These are phyloP conservation scores for Glaucopsyche alexis DNA, from an alignment of 2,888 invertebrate species.

Conservation along the genomic window DNA sequence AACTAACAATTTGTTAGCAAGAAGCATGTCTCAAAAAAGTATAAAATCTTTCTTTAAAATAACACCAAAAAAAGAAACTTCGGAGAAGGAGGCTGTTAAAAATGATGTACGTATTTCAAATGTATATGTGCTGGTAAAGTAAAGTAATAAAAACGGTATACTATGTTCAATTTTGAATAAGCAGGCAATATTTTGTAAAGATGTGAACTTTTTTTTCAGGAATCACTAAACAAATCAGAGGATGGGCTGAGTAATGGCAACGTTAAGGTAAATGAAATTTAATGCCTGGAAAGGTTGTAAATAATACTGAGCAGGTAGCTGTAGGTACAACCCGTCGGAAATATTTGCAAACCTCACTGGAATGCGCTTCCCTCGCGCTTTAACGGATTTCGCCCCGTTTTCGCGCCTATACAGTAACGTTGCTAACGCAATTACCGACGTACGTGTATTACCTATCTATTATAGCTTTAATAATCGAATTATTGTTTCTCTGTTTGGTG, in stretches of 20 bases:
- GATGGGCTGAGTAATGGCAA: conserved; percentile 1
- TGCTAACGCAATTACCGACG: too few species aligned
- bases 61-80: conserved; percentile 54
- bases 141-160: background rate
- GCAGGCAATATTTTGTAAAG: background rate
- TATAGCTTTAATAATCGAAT: too few species aligned
- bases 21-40: conserved; percentile 68
- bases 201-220: background rate
- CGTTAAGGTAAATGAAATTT: background rate
- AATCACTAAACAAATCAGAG: background rate
- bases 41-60: conserved; percentile 71
- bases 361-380: too few species aligned
- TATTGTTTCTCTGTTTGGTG: too few species aligned
- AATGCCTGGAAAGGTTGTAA: too few species aligned
- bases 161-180: too few species aligned
- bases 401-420: too few species aligned
- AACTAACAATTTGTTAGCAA: conserved; percentile 30
- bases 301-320: too few species aligned
- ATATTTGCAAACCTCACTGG: too few species aligned
- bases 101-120: conserved; percentile 33
- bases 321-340: too few species aligned
- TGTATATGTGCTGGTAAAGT: background rate
- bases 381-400: too few species aligned
- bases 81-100: conserved; percentile 34
- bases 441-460: too few species aligned